Evolutionary conservation across 2,113 vertebrate species (phyloP).

Genomic region (Perccottus glenii): DNA sequence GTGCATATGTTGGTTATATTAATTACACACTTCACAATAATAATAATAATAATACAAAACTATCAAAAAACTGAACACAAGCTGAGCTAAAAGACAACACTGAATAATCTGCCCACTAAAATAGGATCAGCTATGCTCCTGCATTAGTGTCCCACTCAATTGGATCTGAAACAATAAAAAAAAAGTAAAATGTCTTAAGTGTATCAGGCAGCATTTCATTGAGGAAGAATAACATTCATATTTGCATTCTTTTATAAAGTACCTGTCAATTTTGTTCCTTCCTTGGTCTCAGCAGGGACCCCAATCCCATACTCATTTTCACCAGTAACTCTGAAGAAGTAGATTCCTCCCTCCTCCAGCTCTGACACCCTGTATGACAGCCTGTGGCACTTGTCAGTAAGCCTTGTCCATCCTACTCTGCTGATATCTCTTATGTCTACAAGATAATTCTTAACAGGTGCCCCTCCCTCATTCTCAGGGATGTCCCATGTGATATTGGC

Average conservation of each 20-base stretch:
- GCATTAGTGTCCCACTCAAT: slow-evolving; percentile 63
- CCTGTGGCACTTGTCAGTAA: slow-evolving; percentile 89
- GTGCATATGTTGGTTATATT: too few species aligned
- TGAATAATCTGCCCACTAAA: slow-evolving; percentile 1
- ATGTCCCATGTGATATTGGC: slow-evolving; percentile 92
- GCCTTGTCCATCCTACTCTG: slow-evolving; percentile 92
- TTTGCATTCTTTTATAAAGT: slow-evolving; percentile 5
- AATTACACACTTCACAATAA: too few species aligned
- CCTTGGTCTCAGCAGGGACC: slow-evolving; percentile 88
- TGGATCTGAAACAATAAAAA: slow-evolving; percentile 54
- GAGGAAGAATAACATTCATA: not conserved
- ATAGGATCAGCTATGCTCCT: slow-evolving; percentile 46
- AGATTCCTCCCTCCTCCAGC: slow-evolving; percentile 92
- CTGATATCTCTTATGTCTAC: slow-evolving; percentile 95
- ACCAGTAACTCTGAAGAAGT: slow-evolving; percentile 94
- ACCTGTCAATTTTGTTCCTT: slow-evolving; percentile 96
- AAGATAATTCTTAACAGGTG: slow-evolving; percentile 90
- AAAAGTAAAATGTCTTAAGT: not conserved
- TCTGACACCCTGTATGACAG: slow-evolving; percentile 89
- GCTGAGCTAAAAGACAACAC: slow-evolving; percentile 10
- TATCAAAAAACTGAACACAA: not conserved
- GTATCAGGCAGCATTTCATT: not conserved
- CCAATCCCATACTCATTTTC: slow-evolving; percentile 95
- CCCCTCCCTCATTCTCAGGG: slow-evolving; percentile 96
- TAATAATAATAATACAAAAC: not conserved